A percentile compares a stretch with the other conserved stretches of the same genome.
Evolutionary conservation across 2,888 invertebrate species (phyloP).

Genomic region (Macaria liturata): DNA sequence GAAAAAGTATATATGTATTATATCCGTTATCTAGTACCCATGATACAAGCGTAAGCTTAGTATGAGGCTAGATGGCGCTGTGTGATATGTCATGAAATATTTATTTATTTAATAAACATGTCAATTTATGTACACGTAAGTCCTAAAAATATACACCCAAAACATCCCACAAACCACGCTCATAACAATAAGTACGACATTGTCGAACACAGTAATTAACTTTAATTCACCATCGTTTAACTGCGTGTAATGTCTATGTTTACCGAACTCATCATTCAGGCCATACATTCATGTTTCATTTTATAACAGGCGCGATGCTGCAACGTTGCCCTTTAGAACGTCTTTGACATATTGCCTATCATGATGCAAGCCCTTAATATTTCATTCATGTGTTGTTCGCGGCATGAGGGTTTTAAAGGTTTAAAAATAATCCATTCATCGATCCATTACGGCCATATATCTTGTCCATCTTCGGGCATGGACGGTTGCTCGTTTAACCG

Average conservation of each 20-base stretch:
- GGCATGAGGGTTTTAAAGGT: conserved; percentile 32
- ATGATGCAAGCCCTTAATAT: conserved; percentile 53
- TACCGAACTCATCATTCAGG: conserved; percentile 28
- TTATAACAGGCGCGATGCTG: conserved; percentile 46
- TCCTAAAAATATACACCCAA: too few species aligned
- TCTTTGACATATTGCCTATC: conserved; percentile 63
- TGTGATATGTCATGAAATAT: too few species aligned
- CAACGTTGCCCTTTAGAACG: conserved; percentile 63
- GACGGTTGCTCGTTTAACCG: conserved; percentile 25
- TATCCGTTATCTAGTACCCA: too few species aligned
- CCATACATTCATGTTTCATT: conserved; percentile 34
- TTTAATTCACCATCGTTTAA: background rate
- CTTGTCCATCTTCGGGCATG: conserved; percentile 31
- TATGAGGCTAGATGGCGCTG: too few species aligned
- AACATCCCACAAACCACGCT: too few species aligned
- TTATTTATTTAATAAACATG: too few species aligned
- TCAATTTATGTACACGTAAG: too few species aligned
- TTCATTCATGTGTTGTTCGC: conserved; percentile 36
- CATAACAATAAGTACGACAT: too few species aligned
- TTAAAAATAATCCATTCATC: conserved; percentile 36
- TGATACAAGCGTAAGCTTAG: too few species aligned
- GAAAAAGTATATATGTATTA: too few species aligned
- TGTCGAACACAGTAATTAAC: too few species aligned
- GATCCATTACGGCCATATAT: conserved; percentile 33
- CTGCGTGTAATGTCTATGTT: conserved; percentile 1